A percentile compares a stretch with the other conserved stretches of the same genome.
These are phyloP conservation scores for Ursus arctos DNA, from an alignment of 2,113 vertebrate species.

Conservation along the genomic window DNA sequence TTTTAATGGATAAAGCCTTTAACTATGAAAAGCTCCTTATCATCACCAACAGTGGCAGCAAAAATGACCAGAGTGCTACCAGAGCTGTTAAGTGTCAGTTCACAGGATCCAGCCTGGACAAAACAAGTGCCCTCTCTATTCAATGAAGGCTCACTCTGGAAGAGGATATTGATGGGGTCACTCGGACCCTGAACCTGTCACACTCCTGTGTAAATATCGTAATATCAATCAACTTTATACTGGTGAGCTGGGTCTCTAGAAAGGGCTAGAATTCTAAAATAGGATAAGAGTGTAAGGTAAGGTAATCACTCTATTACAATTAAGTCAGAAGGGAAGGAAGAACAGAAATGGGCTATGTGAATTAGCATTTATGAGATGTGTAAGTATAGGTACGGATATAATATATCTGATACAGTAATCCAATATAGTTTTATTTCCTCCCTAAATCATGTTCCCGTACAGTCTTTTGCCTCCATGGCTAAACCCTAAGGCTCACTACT, in stretches of 20 bases:
- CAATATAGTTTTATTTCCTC: slow-evolving; percentile 5
- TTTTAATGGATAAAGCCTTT: slow-evolving; percentile 57
- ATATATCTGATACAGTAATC: background rate
- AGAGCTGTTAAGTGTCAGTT: background rate
- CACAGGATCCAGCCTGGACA: background rate
- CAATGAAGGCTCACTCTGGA: background rate
- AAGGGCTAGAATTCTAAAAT: background rate
- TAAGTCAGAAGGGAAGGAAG: background rate
- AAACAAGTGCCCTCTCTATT: background rate
- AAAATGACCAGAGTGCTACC: background rate
- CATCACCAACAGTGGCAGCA: background rate
- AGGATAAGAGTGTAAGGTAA: background rate
- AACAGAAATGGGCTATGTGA: background rate
- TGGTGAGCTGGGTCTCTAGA: background rate
- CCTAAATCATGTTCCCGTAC: background rate
- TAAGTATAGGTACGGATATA: background rate
- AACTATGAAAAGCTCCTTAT: background rate
- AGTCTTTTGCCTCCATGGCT: background rate
- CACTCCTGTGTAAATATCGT: background rate
- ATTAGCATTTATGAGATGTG: background rate
- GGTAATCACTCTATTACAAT: background rate
- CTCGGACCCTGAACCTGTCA: background rate
- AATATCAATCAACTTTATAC: background rate
- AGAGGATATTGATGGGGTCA: background rate
- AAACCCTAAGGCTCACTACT: background rate